These are phyloP conservation scores for Mythimna vitellina DNA, from an alignment of 2,888 invertebrate genomes.

Conservation along the genomic window DNA sequence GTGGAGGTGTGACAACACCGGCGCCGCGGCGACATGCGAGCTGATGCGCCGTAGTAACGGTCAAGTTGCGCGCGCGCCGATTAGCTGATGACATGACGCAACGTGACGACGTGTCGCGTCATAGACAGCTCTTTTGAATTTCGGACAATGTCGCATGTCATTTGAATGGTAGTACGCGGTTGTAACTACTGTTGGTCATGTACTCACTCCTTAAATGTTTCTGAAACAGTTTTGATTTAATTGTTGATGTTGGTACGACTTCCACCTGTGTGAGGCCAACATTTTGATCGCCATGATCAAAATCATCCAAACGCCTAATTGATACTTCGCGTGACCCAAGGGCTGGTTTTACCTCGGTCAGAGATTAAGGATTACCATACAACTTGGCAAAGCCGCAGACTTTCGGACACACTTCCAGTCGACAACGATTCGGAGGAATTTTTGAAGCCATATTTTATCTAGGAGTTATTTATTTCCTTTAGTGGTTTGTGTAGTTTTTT, in stretches of 20 bases:
- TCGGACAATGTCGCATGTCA: slow-evolving; percentile 11
- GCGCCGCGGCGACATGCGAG: slow-evolving; percentile 4
- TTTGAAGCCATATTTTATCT: too few species aligned
- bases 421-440: too few species aligned
- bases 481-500: too few species aligned
- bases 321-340: too few species aligned
- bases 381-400: too few species aligned
- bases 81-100: slow-evolving; percentile 60
- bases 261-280: neutral
- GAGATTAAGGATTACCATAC: too few species aligned
- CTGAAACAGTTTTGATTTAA: slow-evolving; percentile 8
- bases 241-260: neutral
- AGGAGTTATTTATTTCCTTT: too few species aligned
- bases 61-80: slow-evolving; percentile 52
- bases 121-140: slow-evolving; percentile 28
- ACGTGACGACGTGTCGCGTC: slow-evolving; percentile 36
- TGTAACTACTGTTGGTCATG: slow-evolving; percentile 15
- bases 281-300: neutral
- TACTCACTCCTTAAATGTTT: neutral
- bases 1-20: slow-evolving; percentile 45
- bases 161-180: neutral
- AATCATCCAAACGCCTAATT: neutral
- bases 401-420: too few species aligned
- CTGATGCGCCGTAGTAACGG: slow-evolving; percentile 27
- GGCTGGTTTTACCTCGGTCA: too few species aligned